Conservation (phyloP, 2,113 vertebrate species). For the Etheostoma cragini region DNA sequence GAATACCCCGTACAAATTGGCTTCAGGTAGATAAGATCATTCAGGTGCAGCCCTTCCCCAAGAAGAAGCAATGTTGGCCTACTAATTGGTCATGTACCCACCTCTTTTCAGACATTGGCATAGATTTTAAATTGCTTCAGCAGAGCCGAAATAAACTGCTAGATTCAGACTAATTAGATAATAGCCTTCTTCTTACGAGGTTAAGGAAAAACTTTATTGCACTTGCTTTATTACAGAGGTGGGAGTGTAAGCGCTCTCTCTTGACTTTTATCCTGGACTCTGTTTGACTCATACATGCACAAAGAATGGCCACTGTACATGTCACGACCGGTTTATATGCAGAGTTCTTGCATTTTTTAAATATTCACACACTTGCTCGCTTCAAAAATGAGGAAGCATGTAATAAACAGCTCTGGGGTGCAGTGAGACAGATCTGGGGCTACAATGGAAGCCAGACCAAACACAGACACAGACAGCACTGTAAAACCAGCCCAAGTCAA, state of each 20-base stretch:
- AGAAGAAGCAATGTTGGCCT: conserved; percentile 14
- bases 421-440: conserved; percentile 20
- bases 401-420: conserved; percentile 30
- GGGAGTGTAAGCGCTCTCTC: conserved; percentile 47
- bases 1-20: conserved; percentile 60
- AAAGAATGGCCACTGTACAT: conserved; percentile 53
- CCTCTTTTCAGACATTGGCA: conserved; percentile 2
- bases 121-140: conserved; percentile 35
- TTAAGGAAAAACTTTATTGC: conserved; percentile 43
- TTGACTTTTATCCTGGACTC: conserved; percentile 33
- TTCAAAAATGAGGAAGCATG: conserved; percentile 18
- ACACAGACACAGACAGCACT: conserved; percentile 38
- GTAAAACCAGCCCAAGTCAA: conserved; percentile 47
- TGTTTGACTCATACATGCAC: conserved; percentile 48
- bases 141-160: conserved; percentile 11
- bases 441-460: conserved; percentile 44
- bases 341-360: conserved; percentile 55
- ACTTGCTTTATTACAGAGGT: conserved; percentile 27
- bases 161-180: conserved; percentile 49
- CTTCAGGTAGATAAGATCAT: conserved; percentile 65
- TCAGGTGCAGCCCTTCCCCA: conserved; percentile 42
- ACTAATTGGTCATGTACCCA: conserved; percentile 13
- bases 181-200: conserved; percentile 35
- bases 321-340: conserved; percentile 51
- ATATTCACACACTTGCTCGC: conserved; percentile 28